Conservation (phyloP, 1,140 invertebrate genomes). For the Muscidifurax raptorellus region DNA sequence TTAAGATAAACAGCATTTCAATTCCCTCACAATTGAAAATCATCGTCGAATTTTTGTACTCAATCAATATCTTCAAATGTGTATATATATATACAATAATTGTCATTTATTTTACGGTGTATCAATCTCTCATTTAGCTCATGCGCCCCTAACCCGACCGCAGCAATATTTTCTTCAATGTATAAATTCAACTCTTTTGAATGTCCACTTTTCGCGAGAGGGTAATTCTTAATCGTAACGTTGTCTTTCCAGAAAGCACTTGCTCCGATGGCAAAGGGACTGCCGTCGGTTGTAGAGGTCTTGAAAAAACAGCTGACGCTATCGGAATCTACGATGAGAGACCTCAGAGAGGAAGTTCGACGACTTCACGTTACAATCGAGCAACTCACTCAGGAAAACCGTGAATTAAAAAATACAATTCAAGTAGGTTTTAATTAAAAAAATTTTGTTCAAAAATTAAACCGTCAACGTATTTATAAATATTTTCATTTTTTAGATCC, state of each 20-base stretch:
- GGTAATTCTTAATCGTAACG: background rate
- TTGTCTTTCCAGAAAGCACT: conserved; percentile 64
- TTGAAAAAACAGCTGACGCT: conserved; percentile 71
- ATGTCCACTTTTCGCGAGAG: background rate
- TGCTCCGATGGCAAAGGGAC: conserved; percentile 65
- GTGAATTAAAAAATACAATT: conserved; percentile 78
- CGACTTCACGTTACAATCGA: conserved; percentile 79
- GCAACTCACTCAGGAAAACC: conserved; percentile 83
- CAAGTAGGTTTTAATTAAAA: conserved; percentile 60
- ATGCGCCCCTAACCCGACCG: conserved; percentile 12
- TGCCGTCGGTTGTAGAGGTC: conserved; percentile 69
- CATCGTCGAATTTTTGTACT: background rate
- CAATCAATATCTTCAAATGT: background rate
- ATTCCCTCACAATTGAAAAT: background rate
- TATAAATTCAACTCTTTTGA: background rate
- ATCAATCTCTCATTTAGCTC: background rate
- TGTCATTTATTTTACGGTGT: background rate
- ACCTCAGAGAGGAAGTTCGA: conserved; percentile 79
- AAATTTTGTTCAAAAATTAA: conserved; percentile 13
- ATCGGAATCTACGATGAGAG: conserved; percentile 75
- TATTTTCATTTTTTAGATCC: conserved; percentile 42
- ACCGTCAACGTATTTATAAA: background rate
- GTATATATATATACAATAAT: background rate
- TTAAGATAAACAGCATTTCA: background rate
- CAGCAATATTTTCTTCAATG: background rate